Evolutionary conservation across 2,113 vertebrate species (phyloP), one percentile per base, ranked within the genome.

Genomic region (Smithornis capensis): DNA sequence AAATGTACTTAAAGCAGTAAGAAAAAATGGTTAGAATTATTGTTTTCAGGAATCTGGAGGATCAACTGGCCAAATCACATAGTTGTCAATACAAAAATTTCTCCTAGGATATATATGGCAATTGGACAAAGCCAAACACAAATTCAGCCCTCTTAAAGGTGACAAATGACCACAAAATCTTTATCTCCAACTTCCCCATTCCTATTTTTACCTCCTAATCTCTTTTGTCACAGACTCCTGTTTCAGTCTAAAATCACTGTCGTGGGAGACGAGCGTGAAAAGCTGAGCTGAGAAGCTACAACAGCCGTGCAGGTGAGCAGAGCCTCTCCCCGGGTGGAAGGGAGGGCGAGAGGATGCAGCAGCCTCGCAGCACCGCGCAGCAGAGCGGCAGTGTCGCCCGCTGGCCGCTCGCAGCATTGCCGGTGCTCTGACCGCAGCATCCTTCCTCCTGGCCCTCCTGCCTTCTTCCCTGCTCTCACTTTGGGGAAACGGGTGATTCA

Each of bases 381-480:
- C 87, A 49, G 92, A 87, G 75, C 91, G 27, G 90, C 95, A 95
- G 93, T 52, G 94, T 25, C 87, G 22, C 95, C 95, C 68, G 64
- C 90, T 80, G 96, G 93, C 90, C 64, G 27, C 71, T 44, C 52
- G 56, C 85, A 81, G 92, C 91, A 94, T 91, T 37, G 89, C 79
- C 82, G 0, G 28, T 0, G 56, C 76, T 15, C 28, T 3, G 25
- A 11, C 29, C 67, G 1, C 60, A 45, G 60, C 86, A 25, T 29
- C 88, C 65, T 28, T 24, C 71, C n/a, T 37, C 23, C 11, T 11
- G 8, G 27, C 40, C 31, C 28, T 14, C 33, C 14, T 59, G 5
- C 44, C 50, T 38, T 45, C 24, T 60, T n/a, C 19, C 75, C 23
- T 14, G 28, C 62, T 25, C 49, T 24, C 53, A 0, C 47, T 10